These are phyloP conservation scores for Sphecodes monilicornis DNA, from an alignment of 2,888 invertebrate species.

Conservation along the genomic window DNA sequence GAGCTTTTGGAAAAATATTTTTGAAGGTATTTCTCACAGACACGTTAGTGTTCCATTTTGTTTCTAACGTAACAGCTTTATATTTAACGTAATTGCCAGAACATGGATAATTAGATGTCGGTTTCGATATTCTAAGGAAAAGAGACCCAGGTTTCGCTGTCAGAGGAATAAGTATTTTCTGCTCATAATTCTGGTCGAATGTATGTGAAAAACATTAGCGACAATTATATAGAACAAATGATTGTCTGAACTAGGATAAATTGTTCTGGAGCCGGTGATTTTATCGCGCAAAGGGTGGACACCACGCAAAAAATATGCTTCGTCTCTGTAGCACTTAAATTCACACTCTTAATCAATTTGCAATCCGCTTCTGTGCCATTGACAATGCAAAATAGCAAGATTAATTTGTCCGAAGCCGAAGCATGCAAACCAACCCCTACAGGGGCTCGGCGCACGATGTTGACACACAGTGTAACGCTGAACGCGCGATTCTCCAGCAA, in stretches of 20 bases:
- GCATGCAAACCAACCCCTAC: background rate
- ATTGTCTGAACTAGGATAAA: background rate
- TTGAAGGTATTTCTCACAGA: no score
- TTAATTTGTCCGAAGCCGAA: background rate
- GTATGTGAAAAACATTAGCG: no score
- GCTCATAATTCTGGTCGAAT: no score
- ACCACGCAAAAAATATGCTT: background rate
- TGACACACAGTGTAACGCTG: background rate
- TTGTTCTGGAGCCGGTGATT: background rate
- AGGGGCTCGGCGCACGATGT: background rate
- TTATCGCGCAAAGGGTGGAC: background rate
- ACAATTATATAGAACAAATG: no score
- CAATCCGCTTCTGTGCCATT: background rate
- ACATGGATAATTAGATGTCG: no score
- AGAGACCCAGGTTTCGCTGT: no score
- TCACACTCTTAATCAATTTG: background rate
- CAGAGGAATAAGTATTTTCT: no score
- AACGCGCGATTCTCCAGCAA: background rate
- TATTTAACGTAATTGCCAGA: no score
- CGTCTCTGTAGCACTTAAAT: background rate
- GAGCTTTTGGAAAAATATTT: no score
- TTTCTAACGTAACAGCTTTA: no score
- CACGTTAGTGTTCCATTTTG: no score
- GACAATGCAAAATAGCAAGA: slow-evolving; percentile 12
- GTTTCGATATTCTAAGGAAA: no score